Base-by-base conservation (phyloP, 30 jellyfish, hydroid and myxozoan species). In the Aurelia sp. region DNA sequence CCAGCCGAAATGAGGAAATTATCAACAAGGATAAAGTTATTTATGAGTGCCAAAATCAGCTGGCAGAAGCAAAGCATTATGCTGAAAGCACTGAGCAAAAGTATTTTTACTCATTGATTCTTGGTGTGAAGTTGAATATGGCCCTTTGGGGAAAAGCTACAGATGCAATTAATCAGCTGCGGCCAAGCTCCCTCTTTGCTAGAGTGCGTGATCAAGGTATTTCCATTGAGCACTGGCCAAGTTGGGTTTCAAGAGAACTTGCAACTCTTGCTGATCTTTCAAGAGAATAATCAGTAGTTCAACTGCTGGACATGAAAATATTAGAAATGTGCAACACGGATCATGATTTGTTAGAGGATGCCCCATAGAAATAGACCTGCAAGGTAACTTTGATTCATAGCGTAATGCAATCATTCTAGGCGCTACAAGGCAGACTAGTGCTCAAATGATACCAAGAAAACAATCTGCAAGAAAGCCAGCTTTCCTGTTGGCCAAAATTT, bases 61-160 rank as follows among this genome's bases (percentile, higher is more conserved):
- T 85, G 20, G 80, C 79, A 30, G 93, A 50, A 1, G 20, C 84
- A 20, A 63, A 70, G 51, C 78, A 78, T 17, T 69, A 76, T 53
- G 62, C 78, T 35, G 85, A 75, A 30, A 33, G 69, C 63, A 58
- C 89, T 11, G 98, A 92, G 70, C 94, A 92, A 52, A 92, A 85
- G 41, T 92, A 92, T 68, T 92, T 92, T 60, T 86, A 92, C 62
- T 86, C 98, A 0, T 82, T 92, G 17, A 13, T 92, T 23, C 93
- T 92, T 61, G 98, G 98, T 33, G 98, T 86, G 0, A 92, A 92
- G 67, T 65, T 92, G 60, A 92, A 92, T 58, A 85, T 92, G 96
- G 91, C 91, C 7, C 89, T 92, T 48, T 86, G 94, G 94, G 98
- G 96, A 13, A 80, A 75, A 58, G 82, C 78, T 19, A 69, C 71